These are phyloP conservation scores for Aurelia sp. DNA, from an alignment of 30 jellyfish, hydroid and myxozoan genomes.

Conservation along the genomic window DNA sequence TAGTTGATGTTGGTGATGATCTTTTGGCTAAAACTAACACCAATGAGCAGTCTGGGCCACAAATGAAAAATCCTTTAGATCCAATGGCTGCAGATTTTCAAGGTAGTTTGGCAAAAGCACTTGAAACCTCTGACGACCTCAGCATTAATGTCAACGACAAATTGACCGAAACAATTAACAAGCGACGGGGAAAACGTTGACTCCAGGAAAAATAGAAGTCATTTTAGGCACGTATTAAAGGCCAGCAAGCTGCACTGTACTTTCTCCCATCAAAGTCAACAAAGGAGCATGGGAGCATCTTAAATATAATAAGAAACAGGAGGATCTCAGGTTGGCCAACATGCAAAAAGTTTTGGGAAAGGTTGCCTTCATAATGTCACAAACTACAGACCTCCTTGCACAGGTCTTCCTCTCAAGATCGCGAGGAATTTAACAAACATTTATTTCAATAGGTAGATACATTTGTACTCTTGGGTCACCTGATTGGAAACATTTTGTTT, in stretches of 20 bases:
- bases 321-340: slow-evolving; percentile 1
- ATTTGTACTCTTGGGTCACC: neutral
- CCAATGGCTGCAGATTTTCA: neutral
- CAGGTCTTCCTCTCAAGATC: neutral
- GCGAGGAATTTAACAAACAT: neutral
- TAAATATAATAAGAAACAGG: neutral
- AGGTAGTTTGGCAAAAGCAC: slow-evolving; percentile 17
- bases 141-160: neutral
- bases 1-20: slow-evolving; percentile 4
- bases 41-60: neutral
- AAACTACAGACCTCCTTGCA: too few relatives aligned
- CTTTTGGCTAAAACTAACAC: neutral
- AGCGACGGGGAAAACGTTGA: neutral
- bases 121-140: slow-evolving; percentile 24
- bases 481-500: neutral
- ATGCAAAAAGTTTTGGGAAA: too few relatives aligned
- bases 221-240: neutral
- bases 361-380: too few relatives aligned
- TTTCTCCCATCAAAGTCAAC: slow-evolving; percentile 33
- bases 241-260: slow-evolving; percentile 1
- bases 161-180: too few relatives aligned
- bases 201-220: neutral
- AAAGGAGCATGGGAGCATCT: slow-evolving; percentile 30
- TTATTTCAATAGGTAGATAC: neutral
- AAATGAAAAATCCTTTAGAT: neutral